A percentile compares a stretch with the other conserved stretches of the same genome.
Evolutionary conservation across 2,113 vertebrate genomes (phyloP).

Genomic region (Sitta europaea): DNA sequence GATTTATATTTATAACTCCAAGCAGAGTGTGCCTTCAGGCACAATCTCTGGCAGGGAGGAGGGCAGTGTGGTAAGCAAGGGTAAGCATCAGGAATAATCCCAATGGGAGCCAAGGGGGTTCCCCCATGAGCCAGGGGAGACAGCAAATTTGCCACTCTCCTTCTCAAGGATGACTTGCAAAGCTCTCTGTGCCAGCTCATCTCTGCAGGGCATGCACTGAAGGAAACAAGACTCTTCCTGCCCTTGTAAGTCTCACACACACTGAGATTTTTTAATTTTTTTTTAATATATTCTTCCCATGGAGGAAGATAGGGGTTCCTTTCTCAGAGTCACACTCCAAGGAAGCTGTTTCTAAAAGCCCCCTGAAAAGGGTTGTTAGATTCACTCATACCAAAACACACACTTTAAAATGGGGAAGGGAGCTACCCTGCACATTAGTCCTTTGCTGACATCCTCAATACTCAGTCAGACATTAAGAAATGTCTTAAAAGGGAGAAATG

Average conservation of each 20-base stretch:
- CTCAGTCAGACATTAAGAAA: background rate
- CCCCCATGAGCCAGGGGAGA: background rate
- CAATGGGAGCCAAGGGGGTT: background rate
- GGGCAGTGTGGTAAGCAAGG: background rate
- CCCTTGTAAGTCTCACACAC: background rate
- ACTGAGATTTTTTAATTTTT: background rate
- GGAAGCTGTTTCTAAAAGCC: background rate
- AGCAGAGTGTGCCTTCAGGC: background rate
- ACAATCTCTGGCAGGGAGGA: background rate
- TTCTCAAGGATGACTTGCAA: background rate
- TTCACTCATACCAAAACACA: background rate
- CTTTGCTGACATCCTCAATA: background rate
- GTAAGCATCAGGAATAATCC: background rate
- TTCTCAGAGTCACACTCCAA: background rate
- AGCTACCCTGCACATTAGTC: background rate
- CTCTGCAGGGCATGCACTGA: background rate
- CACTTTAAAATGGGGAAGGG: background rate
- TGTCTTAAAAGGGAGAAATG: background rate
- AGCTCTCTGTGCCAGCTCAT: background rate
- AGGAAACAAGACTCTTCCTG: background rate
- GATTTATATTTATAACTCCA: slow-evolving; percentile 1
- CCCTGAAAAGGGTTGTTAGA: background rate
- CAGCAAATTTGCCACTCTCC: background rate
- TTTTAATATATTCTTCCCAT: background rate
- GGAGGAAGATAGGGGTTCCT: background rate